Conservation (phyloP, 2,888 invertebrate genomes). For the Archips crataeganus region DNA sequence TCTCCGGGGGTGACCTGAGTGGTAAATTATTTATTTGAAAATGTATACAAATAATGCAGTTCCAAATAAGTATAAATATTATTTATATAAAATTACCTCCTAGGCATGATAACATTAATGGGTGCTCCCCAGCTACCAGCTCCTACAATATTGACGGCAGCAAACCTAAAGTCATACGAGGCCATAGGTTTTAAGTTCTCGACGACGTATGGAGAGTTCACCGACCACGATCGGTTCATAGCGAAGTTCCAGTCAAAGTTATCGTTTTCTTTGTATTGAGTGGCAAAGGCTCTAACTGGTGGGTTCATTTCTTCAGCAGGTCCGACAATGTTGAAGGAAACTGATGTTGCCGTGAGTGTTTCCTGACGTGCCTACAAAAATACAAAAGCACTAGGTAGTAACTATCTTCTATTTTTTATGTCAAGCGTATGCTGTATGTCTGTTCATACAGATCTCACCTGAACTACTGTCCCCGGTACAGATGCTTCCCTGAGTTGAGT, state of each 20-base stretch:
- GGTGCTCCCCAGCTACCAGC: constrained; percentile 90
- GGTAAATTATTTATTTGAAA: constrained; percentile 22
- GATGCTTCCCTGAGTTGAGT: constrained; percentile 91
- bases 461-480: constrained; percentile 88
- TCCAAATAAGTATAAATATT: background rate
- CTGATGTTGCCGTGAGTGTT: constrained; percentile 93
- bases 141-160: constrained; percentile 94
- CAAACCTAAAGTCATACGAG: constrained; percentile 93
- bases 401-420: no score
- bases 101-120: constrained; percentile 89
- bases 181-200: constrained; percentile 92
- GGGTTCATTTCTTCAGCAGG: constrained; percentile 91
- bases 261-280: constrained; percentile 90
- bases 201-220: constrained; percentile 92
- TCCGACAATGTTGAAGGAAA: constrained; percentile 91
- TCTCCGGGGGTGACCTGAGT: constrained; percentile 90
- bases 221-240: constrained; percentile 91
- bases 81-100: constrained; percentile 68
- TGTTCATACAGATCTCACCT: constrained; percentile 60
- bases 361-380: constrained; percentile 86
- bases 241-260: constrained; percentile 90
- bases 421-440: no score
- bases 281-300: constrained; percentile 90
- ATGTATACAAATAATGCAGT: background rate
- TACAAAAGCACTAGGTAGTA: background rate